These are phyloP conservation scores for Machimus atricapillus DNA, from an alignment of 2,888 invertebrate genomes.

Conservation along the genomic window DNA sequence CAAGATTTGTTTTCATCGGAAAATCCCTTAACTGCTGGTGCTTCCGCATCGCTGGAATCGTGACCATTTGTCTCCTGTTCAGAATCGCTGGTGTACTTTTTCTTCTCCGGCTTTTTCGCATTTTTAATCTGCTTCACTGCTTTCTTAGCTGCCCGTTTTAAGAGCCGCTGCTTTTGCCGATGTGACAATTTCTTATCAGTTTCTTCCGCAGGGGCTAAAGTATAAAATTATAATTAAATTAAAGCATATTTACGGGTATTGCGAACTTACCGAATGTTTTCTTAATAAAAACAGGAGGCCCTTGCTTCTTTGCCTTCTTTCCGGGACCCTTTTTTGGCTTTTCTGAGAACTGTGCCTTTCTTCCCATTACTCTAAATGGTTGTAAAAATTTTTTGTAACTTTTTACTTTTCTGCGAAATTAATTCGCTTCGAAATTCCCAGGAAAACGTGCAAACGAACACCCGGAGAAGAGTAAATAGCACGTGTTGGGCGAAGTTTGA, in stretches of 20 bases:
- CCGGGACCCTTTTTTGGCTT: slow-evolving; percentile 84
- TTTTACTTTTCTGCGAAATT: not conserved
- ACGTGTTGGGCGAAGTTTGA: not conserved
- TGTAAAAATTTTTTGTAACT: not conserved
- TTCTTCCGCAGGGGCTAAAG: slow-evolving; percentile 59
- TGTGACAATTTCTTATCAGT: slow-evolving; percentile 72
- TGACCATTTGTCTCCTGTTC: slow-evolving; percentile 49
- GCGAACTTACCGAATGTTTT: slow-evolving; percentile 56
- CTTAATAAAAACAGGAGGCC: slow-evolving; percentile 69
- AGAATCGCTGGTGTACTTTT: slow-evolving; percentile 56
- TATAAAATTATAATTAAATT: not conserved
- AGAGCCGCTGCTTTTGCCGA: slow-evolving; percentile 73
- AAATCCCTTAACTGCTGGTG: slow-evolving; percentile 64
- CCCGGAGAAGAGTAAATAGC: not conserved
- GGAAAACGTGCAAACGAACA: not conserved
- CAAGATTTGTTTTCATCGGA: slow-evolving; percentile 77
- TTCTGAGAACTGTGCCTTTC: slow-evolving; percentile 82
- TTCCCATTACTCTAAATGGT: slow-evolving; percentile 70
- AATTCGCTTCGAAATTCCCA: not conserved
- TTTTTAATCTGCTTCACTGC: slow-evolving; percentile 47
- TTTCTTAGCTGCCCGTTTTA: slow-evolving; percentile 68
- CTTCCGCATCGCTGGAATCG: slow-evolving; percentile 46
- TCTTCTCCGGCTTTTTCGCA: slow-evolving; percentile 49
- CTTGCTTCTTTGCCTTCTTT: slow-evolving; percentile 85
- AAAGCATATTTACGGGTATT: not conserved